phyloP scores from a whole-genome alignment of 2,113 vertebrate species.

The Monopterus albus region DNA sequence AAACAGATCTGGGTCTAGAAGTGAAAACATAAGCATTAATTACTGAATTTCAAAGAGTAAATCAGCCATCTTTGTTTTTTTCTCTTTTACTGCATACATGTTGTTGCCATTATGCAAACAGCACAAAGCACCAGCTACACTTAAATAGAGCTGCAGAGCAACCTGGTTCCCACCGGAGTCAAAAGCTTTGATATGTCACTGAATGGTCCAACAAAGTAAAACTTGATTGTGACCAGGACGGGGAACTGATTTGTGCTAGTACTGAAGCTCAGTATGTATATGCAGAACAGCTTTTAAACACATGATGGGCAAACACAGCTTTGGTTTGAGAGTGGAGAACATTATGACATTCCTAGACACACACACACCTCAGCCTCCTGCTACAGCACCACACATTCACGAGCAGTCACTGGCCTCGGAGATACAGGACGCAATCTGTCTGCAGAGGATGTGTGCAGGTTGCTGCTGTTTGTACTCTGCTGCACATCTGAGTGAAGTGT shows the following conservation, averaged over 20 bases:
- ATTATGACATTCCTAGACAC: background rate
- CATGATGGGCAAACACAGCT: background rate
- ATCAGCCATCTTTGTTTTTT: background rate
- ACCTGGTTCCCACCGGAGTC: background rate
- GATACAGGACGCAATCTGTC: background rate
- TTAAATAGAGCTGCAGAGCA: slow-evolving; percentile 1
- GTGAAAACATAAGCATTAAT: slow-evolving; percentile 51
- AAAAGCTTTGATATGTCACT: no score
- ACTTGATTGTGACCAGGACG: no score
- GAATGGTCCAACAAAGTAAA: no score
- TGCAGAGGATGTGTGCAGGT: background rate
- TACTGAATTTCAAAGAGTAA: slow-evolving; percentile 53
- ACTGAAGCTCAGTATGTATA: no score
- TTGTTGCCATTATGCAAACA: slow-evolving; percentile 29
- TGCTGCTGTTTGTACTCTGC: slow-evolving; percentile 4
- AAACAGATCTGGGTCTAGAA: slow-evolving; percentile 24
- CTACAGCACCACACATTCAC: slow-evolving; percentile 1
- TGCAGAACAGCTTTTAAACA: background rate
- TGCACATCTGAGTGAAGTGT: slow-evolving; percentile 19
- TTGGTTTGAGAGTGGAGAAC: background rate
- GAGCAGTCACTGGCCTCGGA: slow-evolving; percentile 3
- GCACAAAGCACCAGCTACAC: slow-evolving; percentile 3
- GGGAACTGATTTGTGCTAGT: no score
- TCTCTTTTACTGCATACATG: background rate
- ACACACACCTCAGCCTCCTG: slow-evolving; percentile 3